Percentiles rank a stretch among this genome's conserved stretches.
phyloP scores from a whole-genome alignment of 2,797 vertebrate species.

The Chanos chanos region DNA sequence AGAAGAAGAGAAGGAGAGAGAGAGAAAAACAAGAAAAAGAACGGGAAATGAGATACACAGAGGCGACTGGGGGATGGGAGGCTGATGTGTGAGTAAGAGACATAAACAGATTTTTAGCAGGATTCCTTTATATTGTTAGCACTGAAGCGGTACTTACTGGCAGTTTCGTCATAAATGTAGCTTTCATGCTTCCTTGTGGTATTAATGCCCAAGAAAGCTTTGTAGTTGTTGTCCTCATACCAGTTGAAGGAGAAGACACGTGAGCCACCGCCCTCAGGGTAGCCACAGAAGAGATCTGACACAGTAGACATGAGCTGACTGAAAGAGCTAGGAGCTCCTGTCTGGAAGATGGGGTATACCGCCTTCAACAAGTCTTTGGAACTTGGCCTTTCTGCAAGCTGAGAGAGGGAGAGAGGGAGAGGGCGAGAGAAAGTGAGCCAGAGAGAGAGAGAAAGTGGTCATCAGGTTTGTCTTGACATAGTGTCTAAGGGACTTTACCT shows the following conservation, averaged over 20 bases:
- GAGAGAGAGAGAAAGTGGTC: background rate
- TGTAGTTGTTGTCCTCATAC: constrained; percentile 99
- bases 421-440: background rate
- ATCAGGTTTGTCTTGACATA: background rate
- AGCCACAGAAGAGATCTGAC: constrained; percentile 88
- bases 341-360: constrained; percentile 70
- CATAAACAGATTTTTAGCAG: background rate
- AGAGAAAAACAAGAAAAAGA: background rate
- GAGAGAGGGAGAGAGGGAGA: background rate
- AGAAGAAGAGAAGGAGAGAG: background rate
- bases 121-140: too few species aligned
- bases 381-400: constrained; percentile 77
- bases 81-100: background rate
- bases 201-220: constrained; percentile 92
- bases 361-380: constrained; percentile 74
- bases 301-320: constrained; percentile 72
- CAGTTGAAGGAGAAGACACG: constrained; percentile 95
- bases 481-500: background rate
- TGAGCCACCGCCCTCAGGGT: constrained; percentile 85
- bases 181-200: constrained; percentile 70
- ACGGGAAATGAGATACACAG: background rate
- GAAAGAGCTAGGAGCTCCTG: constrained; percentile 70
- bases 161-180: constrained; percentile 80
- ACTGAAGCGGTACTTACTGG: constrained; percentile 84
- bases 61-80: background rate